Conservation (phyloP, 2,113 vertebrate genomes). For the Oryzias javanicus region DNA sequence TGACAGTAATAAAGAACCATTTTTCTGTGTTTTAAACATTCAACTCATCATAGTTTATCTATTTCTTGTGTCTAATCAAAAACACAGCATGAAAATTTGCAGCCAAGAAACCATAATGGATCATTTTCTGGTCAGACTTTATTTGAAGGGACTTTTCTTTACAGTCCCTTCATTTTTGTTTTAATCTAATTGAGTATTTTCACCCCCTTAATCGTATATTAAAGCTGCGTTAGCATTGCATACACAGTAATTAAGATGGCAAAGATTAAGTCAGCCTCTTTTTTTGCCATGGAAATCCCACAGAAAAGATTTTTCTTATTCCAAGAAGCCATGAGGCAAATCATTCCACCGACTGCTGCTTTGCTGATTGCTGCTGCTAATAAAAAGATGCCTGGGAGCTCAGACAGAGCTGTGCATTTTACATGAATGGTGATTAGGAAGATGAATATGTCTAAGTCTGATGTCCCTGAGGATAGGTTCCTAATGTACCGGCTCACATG, state of each 20-base stretch:
- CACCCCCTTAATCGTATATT: not conserved
- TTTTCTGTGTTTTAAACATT: too few relatives aligned
- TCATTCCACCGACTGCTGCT: conserved; percentile 24
- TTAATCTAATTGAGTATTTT: not conserved
- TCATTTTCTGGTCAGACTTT: too few relatives aligned
- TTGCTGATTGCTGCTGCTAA: conserved; percentile 27
- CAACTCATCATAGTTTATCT: too few relatives aligned
- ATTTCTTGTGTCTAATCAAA: too few relatives aligned
- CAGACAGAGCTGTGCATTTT: conserved; percentile 44
- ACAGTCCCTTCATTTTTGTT: too few relatives aligned
- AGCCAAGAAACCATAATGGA: too few relatives aligned
- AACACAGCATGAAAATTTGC: too few relatives aligned
- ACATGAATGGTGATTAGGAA: conserved; percentile 53
- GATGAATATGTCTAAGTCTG: conserved; percentile 31
- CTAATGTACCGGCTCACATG: conserved; percentile 54
- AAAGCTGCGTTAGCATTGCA: not conserved
- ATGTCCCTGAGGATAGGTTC: conserved; percentile 28
- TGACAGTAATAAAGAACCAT: too few relatives aligned
- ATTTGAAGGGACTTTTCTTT: too few relatives aligned
- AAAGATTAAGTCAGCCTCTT: conserved; percentile 1
- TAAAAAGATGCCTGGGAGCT: conserved; percentile 47
- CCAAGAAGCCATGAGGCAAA: conserved; percentile 8
- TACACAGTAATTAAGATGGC: not conserved
- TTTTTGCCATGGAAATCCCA: conserved; percentile 9
- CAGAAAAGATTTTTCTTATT: conserved; percentile 12